Percentiles rank a stretch among this genome's conserved stretches.
Conservation (phyloP, 2,797 vertebrate genomes). For the Centroberyx gerrardi region DNA sequence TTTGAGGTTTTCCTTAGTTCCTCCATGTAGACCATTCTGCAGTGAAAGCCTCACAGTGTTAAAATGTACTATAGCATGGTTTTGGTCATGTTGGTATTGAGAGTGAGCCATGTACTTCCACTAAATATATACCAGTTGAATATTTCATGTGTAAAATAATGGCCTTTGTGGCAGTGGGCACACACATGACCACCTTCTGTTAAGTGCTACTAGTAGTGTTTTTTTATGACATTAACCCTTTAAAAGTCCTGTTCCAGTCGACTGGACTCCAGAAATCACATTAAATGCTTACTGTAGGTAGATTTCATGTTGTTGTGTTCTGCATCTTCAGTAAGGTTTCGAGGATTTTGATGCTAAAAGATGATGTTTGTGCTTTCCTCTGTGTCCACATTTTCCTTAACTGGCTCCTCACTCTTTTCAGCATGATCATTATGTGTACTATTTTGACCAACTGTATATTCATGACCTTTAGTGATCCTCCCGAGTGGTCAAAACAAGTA, state of each 20-base stretch:
- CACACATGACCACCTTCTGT: slow-evolving; percentile 38
- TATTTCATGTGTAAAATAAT: slow-evolving; percentile 70
- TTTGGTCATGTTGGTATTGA: slow-evolving; percentile 20
- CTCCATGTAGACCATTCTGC: not conserved
- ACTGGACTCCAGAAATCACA: slow-evolving; percentile 17
- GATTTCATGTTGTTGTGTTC: not conserved
- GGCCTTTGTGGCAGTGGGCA: slow-evolving; percentile 46
- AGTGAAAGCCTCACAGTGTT: slow-evolving; percentile 29
- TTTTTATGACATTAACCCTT: slow-evolving; percentile 47
- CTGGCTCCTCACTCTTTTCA: slow-evolving; percentile 92
- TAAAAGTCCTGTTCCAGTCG: not conserved
- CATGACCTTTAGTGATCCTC: slow-evolving; percentile 99
- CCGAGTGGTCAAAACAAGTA: slow-evolving; percentile 99
- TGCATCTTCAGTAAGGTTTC: not conserved
- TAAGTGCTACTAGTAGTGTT: slow-evolving; percentile 58
- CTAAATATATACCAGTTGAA: slow-evolving; percentile 61
- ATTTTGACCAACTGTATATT: slow-evolving; percentile 99
- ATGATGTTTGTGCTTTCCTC: slow-evolving; percentile 28
- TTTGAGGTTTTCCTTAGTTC: not conserved
- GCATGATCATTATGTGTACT: slow-evolving; percentile 99
- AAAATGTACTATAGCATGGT: not conserved
- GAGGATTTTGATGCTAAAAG: not conserved
- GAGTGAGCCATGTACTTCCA: slow-evolving; percentile 36
- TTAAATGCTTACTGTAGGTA: not conserved
- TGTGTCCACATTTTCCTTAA: slow-evolving; percentile 80